These are phyloP conservation scores for Protobothrops mucrosquamatus DNA, from an alignment of 2,113 vertebrate genomes.

Conservation along the genomic window DNA sequence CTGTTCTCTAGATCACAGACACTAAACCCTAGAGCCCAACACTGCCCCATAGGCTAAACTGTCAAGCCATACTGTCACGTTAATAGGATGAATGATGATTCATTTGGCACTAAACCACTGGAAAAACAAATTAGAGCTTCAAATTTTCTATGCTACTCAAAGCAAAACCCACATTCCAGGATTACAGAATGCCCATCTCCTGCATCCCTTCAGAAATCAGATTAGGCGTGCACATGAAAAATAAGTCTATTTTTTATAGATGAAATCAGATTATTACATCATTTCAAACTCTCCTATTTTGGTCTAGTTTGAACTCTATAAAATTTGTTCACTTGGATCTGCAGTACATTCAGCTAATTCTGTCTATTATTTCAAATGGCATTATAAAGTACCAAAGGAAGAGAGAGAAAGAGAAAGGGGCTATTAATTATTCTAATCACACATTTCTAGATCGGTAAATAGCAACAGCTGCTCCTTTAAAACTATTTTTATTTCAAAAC, in stretches of 20 bases:
- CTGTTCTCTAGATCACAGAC: neutral
- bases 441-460: neutral
- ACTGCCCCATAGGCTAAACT: neutral
- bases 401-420: neutral
- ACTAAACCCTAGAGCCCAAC: neutral
- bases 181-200: neutral
- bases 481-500: slow-evolving; percentile 41
- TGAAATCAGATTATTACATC: neutral
- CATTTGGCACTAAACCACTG: neutral
- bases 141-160: neutral
- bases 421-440: neutral
- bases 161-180: neutral
- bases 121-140: neutral
- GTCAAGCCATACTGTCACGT: neutral
- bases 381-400: neutral
- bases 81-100: neutral
- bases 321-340: neutral
- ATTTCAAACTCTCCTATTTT: neutral
- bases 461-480: slow-evolving; percentile 31
- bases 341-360: neutral
- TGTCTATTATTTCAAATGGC: slow-evolving; percentile 1
- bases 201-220: neutral
- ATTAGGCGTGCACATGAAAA: neutral
- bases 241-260: neutral
- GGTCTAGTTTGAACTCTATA: neutral